Conservation (phyloP, 2,888 invertebrate genomes). For the Megalurothrips usitatus region DNA sequence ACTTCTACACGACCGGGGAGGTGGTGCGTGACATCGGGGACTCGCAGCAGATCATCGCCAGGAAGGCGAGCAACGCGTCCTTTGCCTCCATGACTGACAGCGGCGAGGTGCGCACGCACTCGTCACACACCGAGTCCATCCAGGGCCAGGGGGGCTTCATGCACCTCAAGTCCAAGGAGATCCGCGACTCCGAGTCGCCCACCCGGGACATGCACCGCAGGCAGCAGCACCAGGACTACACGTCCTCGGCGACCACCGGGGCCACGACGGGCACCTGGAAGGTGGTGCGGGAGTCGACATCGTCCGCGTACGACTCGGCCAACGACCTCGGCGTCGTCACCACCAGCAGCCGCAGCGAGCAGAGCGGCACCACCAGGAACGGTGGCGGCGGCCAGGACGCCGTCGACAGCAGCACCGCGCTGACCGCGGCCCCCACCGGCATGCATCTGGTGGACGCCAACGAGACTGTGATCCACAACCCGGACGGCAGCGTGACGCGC, state of each 20-base stretch:
- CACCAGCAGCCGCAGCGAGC: slow-evolving; percentile 33
- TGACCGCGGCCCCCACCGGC: slow-evolving; percentile 40
- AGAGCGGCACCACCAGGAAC: slow-evolving; percentile 31
- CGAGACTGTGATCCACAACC: slow-evolving; percentile 46
- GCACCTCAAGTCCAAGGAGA: slow-evolving; percentile 72
- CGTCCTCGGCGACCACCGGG: slow-evolving; percentile 25
- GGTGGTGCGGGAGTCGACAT: slow-evolving; percentile 35
- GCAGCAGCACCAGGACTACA: slow-evolving; percentile 25
- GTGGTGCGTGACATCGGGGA: slow-evolving; percentile 36
- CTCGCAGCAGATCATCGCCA: slow-evolving; percentile 30
- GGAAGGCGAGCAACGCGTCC: slow-evolving; percentile 38
- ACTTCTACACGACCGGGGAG: slow-evolving; percentile 62
- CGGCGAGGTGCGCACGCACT: slow-evolving; percentile 25
- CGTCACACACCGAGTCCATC: slow-evolving; percentile 62
- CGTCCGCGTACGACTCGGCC: slow-evolving; percentile 33
- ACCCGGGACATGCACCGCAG: slow-evolving; percentile 53
- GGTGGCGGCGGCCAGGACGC: slow-evolving; percentile 35
- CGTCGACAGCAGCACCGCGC: slow-evolving; percentile 36
- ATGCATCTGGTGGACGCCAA: slow-evolving; percentile 50
- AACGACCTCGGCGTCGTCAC: slow-evolving; percentile 34
- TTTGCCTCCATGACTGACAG: slow-evolving; percentile 33
- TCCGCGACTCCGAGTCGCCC: slow-evolving; percentile 71
- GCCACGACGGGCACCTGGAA: slow-evolving; percentile 36
- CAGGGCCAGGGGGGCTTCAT: slow-evolving; percentile 72
- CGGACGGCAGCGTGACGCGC: not conserved